Conservation (phyloP, 2,113 vertebrate species). For the Bubo bubo region DNA sequence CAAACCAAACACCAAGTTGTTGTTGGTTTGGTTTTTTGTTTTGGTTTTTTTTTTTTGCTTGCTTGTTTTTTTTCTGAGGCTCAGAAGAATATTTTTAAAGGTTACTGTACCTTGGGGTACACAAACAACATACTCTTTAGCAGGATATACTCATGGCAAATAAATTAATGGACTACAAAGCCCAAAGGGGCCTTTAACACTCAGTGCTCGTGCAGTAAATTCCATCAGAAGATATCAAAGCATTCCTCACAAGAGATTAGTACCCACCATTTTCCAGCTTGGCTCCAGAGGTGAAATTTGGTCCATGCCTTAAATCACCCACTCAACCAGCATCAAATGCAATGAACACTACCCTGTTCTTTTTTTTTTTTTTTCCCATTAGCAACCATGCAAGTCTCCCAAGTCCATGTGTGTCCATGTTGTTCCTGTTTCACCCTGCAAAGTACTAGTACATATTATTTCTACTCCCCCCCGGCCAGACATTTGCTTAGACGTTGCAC, state of each 20-base stretch:
- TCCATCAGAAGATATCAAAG: not conserved
- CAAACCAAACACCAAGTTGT: not conserved
- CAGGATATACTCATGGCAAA: not conserved
- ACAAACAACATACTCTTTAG: not conserved
- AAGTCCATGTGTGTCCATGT: not conserved
- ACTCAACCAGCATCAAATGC: not conserved
- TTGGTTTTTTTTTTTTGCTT: too few relatives aligned
- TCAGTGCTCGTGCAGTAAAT: not conserved
- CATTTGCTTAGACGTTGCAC: not conserved
- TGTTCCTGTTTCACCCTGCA: not conserved
- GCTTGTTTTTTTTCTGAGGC: not conserved
- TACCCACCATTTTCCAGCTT: not conserved
- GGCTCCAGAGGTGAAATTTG: not conserved
- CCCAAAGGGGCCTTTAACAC: not conserved
- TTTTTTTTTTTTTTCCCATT: too few relatives aligned
- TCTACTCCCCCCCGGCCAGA: not conserved
- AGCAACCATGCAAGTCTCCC: not conserved
- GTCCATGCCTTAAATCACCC: not conserved
- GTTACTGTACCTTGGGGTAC: not conserved
- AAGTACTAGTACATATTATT: not conserved
- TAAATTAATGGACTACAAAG: not conserved
- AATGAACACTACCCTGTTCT: not conserved
- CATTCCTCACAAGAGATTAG: not conserved
- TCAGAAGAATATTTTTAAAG: slow-evolving; percentile 5
- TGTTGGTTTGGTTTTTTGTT: too few relatives aligned